Evolutionary conservation across 2,113 vertebrate species (phyloP).

Genomic region (Laterallus jamaicensis): DNA sequence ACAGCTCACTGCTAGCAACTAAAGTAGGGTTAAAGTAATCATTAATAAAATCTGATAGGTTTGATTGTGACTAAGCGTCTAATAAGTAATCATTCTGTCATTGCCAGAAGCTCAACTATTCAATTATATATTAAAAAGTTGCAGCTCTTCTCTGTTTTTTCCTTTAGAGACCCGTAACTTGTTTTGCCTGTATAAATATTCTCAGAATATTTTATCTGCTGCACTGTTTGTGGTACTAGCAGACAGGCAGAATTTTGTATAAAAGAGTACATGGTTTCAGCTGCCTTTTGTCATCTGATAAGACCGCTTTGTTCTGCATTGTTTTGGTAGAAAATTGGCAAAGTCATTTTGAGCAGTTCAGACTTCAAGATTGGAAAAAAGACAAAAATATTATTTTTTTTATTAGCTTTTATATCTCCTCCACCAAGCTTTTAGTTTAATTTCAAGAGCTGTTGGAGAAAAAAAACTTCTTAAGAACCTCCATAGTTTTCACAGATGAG

Average conservation of each 20-base stretch:
- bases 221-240: conserved; percentile 34
- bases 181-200: conserved; percentile 15
- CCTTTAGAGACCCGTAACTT: not conserved
- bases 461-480: not conserved
- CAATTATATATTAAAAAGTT: not conserved
- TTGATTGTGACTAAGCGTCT: not conserved
- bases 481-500: not conserved
- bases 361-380: conserved; percentile 27
- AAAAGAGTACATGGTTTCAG: not conserved
- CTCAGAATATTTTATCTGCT: not conserved
- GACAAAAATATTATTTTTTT: conserved; percentile 36
- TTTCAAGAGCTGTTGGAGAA: not conserved
- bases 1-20: not conserved
- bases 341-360: not conserved
- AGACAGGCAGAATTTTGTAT: conserved; percentile 21
- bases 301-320: conserved; percentile 36
- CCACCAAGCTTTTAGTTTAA: conserved; percentile 6
- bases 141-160: not conserved
- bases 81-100: not conserved
- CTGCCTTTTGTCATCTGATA: conserved; percentile 60
- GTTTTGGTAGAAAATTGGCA: conserved; percentile 34
- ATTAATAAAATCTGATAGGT: not conserved
- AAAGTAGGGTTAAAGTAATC: not conserved
- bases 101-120: not conserved
- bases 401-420: not conserved